Evolutionary conservation across 2,888 invertebrate species (phyloP).

Genomic region (Netelia melanura): DNA sequence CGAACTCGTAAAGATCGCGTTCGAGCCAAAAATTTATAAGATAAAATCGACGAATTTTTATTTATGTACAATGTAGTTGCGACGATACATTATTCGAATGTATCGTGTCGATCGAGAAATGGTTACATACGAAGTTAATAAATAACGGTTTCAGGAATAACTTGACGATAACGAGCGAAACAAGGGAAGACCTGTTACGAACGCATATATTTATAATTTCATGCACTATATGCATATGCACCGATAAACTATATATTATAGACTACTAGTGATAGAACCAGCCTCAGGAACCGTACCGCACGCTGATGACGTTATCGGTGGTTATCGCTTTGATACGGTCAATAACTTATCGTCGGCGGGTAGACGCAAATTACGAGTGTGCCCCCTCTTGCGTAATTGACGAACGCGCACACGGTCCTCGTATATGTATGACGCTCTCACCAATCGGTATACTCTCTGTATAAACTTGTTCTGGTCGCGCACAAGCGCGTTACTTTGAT

Average conservation of each 20-base stretch:
- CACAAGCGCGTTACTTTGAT: constrained; percentile 51
- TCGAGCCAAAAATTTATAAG: background rate
- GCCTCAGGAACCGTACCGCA: constrained; percentile 24
- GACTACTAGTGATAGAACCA: constrained; percentile 12
- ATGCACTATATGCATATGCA: background rate
- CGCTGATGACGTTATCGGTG: constrained; percentile 61
- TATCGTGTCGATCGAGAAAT: background rate
- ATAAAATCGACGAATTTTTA: too few species aligned
- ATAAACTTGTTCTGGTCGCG: constrained; percentile 24
- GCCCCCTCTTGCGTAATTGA: constrained; percentile 55
- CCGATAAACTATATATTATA: constrained; percentile 26
- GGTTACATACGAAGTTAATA: background rate
- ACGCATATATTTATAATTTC: background rate
- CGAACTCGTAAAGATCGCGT: background rate
- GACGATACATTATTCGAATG: background rate
- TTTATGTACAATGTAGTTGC: too few species aligned
- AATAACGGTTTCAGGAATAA: background rate
- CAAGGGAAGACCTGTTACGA: background rate
- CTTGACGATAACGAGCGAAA: background rate
- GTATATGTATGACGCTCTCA: constrained; percentile 19
- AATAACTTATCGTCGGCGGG: constrained; percentile 56
- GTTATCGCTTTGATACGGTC: constrained; percentile 64
- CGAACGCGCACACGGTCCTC: constrained; percentile 36
- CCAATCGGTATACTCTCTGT: constrained; percentile 20
- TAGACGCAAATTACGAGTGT: constrained; percentile 56